Percentiles rank a stretch among this genome's conserved stretches.
Evolutionary conservation across 2,888 invertebrate species (phyloP).

Genomic region (Iselma pallidipennis): DNA sequence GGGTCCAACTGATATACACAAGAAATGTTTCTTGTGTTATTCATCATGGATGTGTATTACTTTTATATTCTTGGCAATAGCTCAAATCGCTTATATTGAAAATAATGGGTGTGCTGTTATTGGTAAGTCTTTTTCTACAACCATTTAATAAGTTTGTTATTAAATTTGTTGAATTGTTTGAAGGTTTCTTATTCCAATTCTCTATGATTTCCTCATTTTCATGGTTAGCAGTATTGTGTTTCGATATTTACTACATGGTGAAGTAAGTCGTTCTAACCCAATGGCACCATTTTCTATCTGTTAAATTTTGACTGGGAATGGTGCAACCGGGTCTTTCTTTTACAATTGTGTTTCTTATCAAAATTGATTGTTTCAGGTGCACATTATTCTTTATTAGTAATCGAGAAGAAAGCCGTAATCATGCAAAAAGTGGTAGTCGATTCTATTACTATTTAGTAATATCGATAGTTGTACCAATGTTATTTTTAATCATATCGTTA

Average conservation of each 20-base stretch:
- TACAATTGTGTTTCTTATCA: not conserved
- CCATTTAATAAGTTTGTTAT: no score
- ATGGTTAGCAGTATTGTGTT: constrained; percentile 44
- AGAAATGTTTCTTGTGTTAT: constrained; percentile 43
- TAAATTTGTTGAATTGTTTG: constrained; percentile 2
- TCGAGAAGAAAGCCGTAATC: not conserved
- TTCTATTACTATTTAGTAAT: constrained; percentile 30
- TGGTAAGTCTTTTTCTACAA: constrained; percentile 39
- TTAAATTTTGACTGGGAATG: no score
- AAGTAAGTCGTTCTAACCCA: constrained; percentile 35
- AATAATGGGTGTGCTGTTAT: constrained; percentile 37
- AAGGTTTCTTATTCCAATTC: constrained; percentile 46
- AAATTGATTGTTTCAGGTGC: not conserved
- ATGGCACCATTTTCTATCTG: no score
- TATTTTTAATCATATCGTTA: constrained; percentile 36
- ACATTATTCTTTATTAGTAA: not conserved
- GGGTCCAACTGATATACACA: constrained; percentile 36
- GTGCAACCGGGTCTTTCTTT: no score
- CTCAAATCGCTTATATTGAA: constrained; percentile 36
- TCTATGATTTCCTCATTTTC: constrained; percentile 44
- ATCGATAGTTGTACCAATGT: constrained; percentile 33
- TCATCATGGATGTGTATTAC: constrained; percentile 41
- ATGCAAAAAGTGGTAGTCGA: constrained; percentile 6
- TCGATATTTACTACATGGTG: constrained; percentile 43
- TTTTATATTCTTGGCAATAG: constrained; percentile 41